Evolutionary conservation across 2,797 vertebrate genomes (phyloP).

Genomic region (Apogon talboti): DNA sequence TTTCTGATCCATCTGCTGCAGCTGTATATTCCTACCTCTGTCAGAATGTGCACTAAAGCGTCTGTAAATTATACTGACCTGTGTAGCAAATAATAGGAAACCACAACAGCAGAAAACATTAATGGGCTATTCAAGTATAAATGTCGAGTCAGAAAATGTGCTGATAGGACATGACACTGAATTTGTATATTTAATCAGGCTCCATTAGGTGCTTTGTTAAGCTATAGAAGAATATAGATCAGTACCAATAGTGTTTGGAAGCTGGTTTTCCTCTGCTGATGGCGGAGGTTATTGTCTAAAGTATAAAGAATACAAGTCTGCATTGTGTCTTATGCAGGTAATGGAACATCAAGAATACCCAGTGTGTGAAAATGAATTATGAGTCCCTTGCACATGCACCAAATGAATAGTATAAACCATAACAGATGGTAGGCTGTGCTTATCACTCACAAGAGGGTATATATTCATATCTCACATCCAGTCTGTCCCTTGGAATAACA

Average conservation of each 20-base stretch:
- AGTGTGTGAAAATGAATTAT: background rate
- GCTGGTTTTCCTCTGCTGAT: constrained; percentile 10
- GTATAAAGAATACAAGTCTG: background rate
- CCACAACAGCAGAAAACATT: background rate
- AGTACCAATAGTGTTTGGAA: constrained; percentile 1
- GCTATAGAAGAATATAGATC: constrained; percentile 1
- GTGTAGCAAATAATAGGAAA: background rate
- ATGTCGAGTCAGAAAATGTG: background rate
- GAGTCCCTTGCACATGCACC: background rate
- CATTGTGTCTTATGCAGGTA: constrained; percentile 4
- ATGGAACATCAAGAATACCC: background rate
- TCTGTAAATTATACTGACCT: background rate
- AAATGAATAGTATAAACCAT: background rate
- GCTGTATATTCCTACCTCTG: background rate
- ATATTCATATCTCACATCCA: constrained; percentile 3
- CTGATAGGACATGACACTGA: no score
- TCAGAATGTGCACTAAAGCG: background rate
- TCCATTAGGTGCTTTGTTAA: no score
- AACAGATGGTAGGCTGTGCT: background rate
- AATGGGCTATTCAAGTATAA: background rate
- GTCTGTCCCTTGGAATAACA: background rate
- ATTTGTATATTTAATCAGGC: no score
- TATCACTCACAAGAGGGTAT: background rate
- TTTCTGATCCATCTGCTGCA: constrained; percentile 1
- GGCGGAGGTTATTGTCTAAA: constrained; percentile 5